These are phyloP conservation scores for Lycaena phlaeas DNA, from an alignment of 2,888 invertebrate species.

Conservation along the genomic window DNA sequence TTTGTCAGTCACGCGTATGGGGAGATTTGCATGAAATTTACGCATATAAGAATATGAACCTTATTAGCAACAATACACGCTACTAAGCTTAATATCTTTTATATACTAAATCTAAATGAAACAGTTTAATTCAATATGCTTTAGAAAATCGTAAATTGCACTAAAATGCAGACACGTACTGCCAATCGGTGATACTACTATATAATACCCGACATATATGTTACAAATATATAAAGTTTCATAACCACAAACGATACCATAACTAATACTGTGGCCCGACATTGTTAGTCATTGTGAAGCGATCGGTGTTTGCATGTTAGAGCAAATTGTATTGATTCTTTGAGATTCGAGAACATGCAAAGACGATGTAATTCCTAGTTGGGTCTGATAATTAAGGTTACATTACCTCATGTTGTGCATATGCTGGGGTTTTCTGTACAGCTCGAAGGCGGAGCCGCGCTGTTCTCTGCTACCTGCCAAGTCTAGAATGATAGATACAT, in stretches of 20 bases:
- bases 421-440: constrained; percentile 91
- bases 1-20: too few species aligned
- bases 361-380: constrained; percentile 4
- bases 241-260: constrained; percentile 70
- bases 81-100: too few species aligned
- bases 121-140: constrained; percentile 64
- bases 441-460: constrained; percentile 94
- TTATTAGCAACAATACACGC: too few species aligned
- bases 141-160: constrained; percentile 59
- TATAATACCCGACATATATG: constrained; percentile 54
- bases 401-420: constrained; percentile 89
- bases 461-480: constrained; percentile 91
- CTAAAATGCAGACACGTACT: constrained; percentile 75
- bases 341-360: constrained; percentile 40
- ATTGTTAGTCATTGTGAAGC: constrained; percentile 73
- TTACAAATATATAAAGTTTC: constrained; percentile 56
- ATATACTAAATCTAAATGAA: too few species aligned
- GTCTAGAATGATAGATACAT: constrained; percentile 37
- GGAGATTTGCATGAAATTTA: too few species aligned
- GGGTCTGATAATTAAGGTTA: too few species aligned
- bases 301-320: constrained; percentile 75
- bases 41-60: too few species aligned
- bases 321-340: constrained; percentile 62
- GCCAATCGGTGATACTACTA: constrained; percentile 53
- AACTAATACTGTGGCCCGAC: constrained; percentile 64